A percentile compares a stretch with the other conserved stretches of the same genome.
These are phyloP conservation scores for Buathra laborator DNA, from an alignment of 2,888 invertebrate genomes.

Conservation along the genomic window DNA sequence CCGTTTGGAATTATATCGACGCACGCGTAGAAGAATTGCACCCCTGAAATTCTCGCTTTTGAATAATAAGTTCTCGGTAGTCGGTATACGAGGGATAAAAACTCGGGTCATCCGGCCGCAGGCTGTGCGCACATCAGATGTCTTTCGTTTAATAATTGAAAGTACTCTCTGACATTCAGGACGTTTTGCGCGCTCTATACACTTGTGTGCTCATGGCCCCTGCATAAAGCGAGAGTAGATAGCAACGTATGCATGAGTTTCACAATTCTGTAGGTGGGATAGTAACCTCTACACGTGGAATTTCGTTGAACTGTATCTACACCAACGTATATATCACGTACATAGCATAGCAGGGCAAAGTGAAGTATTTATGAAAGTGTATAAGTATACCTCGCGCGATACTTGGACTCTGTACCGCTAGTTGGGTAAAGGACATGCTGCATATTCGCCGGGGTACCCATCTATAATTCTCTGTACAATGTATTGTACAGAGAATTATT, in stretches of 20 bases:
- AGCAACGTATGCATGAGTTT: not conserved
- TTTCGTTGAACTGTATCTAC: constrained; percentile 23
- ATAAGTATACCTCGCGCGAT: not conserved
- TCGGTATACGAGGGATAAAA: not conserved
- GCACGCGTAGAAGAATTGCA: not conserved
- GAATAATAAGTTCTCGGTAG: constrained; percentile 6
- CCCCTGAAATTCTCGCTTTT: not conserved
- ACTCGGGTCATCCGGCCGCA: constrained; percentile 28
- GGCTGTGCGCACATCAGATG: constrained; percentile 18
- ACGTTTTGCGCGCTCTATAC: constrained; percentile 42
- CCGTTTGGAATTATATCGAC: not conserved
- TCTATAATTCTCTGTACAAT: constrained; percentile 34
- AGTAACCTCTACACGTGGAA: constrained; percentile 19
- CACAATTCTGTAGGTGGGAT: constrained; percentile 15
- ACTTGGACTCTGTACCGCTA: not conserved
- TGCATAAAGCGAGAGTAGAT: constrained; percentile 7
- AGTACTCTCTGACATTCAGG: constrained; percentile 57
- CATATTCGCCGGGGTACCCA: constrained; percentile 27
- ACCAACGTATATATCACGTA: constrained; percentile 19
- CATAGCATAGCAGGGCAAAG: not conserved
- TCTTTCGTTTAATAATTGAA: constrained; percentile 61
- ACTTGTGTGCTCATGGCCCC: constrained; percentile 3
- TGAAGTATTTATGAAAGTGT: constrained; percentile 8
- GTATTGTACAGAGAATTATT: not conserved
- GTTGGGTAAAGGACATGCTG: not conserved